Percentiles rank a stretch among this genome's conserved stretches.
Evolutionary conservation across 2,888 invertebrate species (phyloP).

Genomic region (Pollenia labialis): DNA sequence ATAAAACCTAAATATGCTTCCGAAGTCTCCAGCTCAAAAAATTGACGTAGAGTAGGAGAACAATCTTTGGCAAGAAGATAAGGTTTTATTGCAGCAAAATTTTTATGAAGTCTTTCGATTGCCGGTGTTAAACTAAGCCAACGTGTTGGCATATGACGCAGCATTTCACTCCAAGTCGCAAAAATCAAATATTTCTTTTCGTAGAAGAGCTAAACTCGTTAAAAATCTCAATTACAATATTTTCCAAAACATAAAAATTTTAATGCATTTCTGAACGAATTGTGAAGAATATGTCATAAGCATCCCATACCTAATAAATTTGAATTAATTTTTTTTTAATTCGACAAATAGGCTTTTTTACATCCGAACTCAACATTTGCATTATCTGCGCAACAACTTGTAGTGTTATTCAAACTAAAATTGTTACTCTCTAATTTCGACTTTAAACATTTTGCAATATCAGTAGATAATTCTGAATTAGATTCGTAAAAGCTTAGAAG

Average conservation of each 20-base stretch:
- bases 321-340: slow-evolving; percentile 47
- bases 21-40: slow-evolving; percentile 34
- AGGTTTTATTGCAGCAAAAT: slow-evolving; percentile 43
- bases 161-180: no score
- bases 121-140: slow-evolving; percentile 48
- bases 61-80: slow-evolving; percentile 43
- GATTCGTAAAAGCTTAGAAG: slow-evolving; percentile 5
- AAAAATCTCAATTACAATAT: no score
- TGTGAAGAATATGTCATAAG: slow-evolving; percentile 52
- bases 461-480: slow-evolving; percentile 29
- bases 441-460: slow-evolving; percentile 9
- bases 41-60: slow-evolving; percentile 19
- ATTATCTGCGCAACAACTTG: slow-evolving; percentile 63
- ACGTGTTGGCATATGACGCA: no score
- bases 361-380: slow-evolving; percentile 60
- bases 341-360: slow-evolving; percentile 10
- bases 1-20: slow-evolving; percentile 63
- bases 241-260: background rate
- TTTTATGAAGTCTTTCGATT: slow-evolving; percentile 55
- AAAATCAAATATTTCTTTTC: no score
- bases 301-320: slow-evolving; percentile 36
- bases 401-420: slow-evolving; percentile 39
- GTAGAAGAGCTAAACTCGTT: no score
- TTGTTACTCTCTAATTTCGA: background rate
- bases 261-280: slow-evolving; percentile 41